Base-by-base conservation (phyloP, 2,113 vertebrate species). In the Vicugna pacos region DNA sequence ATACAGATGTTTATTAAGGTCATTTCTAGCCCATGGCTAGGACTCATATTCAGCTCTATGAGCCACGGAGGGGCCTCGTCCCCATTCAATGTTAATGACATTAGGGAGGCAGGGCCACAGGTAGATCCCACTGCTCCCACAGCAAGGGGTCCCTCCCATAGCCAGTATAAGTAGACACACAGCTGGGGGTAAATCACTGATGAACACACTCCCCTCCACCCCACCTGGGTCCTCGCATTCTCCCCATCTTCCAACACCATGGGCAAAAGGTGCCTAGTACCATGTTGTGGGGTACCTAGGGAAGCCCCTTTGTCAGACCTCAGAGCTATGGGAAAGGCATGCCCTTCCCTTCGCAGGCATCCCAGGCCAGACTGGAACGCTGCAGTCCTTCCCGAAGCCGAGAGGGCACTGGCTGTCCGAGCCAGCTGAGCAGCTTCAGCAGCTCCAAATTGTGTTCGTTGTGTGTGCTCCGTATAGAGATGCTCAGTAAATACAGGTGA, bases 311-410 rank as follows among this genome's bases (percentile, higher is more conserved):
- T 88, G 22, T 82, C 15, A 87, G 94, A 87, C 58, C 80, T 76
- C 65, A 87, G 72, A 79, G 50, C 52, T 95, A 64, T 83, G 64
- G 67, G 76, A 96, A 97, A 97, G 80, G 64, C 52, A 90, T 70
- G 56, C 46, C 76, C 30, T 88, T 70, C 54, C 83, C 60, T 91
- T 93, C 86, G 93, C 60, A 91, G 86, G 77, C 82, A 80, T 91
- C 72, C 67, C 60, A 91, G 86, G 80, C 99, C 99, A 99, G 99
- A 98, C 99, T 99, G 91, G 98, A 99, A 97, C 98, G 99, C 97
- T 99, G 99, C 81, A 99, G 99, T 97, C 99, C 99, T 96, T 99
- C 99, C 62, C 99, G 98, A 60, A 99, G 99, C 99, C 99, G 99
- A 14, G 98, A 98, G 17, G 99, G 99, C 97, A 99, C 97, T 5